These are phyloP conservation scores for Trematocara variabile DNA, from an alignment of 2,113 vertebrate genomes.

Conservation along the genomic window DNA sequence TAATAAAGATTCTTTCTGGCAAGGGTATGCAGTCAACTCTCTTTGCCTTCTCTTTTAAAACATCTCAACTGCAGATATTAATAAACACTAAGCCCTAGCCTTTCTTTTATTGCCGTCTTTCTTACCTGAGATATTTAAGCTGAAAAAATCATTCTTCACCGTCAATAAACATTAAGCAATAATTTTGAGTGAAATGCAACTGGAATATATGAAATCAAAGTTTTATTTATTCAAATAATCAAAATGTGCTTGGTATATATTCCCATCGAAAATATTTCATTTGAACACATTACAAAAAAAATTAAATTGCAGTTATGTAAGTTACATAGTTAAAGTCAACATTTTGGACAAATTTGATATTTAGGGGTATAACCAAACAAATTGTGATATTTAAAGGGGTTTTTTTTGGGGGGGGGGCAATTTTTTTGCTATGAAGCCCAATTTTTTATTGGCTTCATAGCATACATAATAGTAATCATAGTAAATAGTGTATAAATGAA, in stretches of 20 bases:
- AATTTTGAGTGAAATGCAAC: neutral
- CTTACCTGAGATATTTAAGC: neutral
- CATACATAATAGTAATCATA: neutral
- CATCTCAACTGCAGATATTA: neutral
- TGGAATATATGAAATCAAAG: neutral
- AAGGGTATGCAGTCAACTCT: neutral
- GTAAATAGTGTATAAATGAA: neutral
- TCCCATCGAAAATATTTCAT: neutral
- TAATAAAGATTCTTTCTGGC: neutral
- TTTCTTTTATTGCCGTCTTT: neutral
- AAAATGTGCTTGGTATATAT: neutral
- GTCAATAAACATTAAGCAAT: fast-evolving
- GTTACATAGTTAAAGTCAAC: neutral
- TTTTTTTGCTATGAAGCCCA: too few relatives aligned
- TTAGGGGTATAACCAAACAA: neutral
- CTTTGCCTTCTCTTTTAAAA: neutral
- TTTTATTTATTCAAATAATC: neutral
- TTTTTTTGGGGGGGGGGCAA: too few relatives aligned
- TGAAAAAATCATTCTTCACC: neutral
- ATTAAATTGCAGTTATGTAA: neutral
- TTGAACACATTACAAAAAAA: neutral
- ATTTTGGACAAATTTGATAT: neutral
- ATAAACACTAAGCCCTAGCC: neutral
- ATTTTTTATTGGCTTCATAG: neutral
- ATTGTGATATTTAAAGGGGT: neutral